A percentile compares a stretch with the other conserved stretches of the same genome.
Evolutionary conservation across 1,140 invertebrate genomes (phyloP).

Genomic region (Heliconius congener): DNA sequence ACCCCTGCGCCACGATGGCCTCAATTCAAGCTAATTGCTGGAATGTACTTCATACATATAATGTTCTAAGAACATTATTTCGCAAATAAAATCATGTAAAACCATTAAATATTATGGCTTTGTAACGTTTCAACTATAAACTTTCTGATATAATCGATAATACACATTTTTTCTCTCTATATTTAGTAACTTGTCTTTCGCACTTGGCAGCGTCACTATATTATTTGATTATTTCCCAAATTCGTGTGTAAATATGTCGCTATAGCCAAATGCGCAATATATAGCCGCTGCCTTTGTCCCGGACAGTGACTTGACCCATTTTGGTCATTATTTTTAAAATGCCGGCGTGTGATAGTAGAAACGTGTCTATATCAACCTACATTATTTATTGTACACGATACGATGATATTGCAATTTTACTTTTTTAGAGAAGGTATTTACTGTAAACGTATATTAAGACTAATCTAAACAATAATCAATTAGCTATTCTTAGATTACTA

Average conservation of each 20-base stretch:
- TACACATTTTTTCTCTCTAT: slow-evolving; percentile 8
- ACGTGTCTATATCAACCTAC: not conserved
- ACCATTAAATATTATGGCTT: slow-evolving; percentile 1
- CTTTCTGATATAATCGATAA: not conserved
- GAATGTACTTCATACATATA: too few relatives aligned
- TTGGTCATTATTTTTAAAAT: slow-evolving; percentile 7
- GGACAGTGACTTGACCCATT: slow-evolving; percentile 10
- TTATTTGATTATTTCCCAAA: slow-evolving; percentile 35
- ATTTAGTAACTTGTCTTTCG: slow-evolving; percentile 23
- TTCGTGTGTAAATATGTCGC: slow-evolving; percentile 21
- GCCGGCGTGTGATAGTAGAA: not conserved
- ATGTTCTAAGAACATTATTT: too few relatives aligned
- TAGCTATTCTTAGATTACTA: too few relatives aligned
- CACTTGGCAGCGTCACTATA: slow-evolving; percentile 35
- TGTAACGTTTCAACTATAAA: slow-evolving; percentile 15
- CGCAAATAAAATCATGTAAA: slow-evolving; percentile 1
- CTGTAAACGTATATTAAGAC: not conserved
- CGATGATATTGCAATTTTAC: too few relatives aligned
- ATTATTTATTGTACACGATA: not conserved
- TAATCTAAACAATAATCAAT: too few relatives aligned
- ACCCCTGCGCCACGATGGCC: too few relatives aligned
- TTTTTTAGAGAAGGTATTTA: not conserved
- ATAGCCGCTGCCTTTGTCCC: not conserved
- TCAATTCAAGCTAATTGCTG: too few relatives aligned
- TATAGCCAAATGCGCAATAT: slow-evolving; percentile 40